Evolutionary conservation across 2,888 invertebrate genomes (phyloP).

Genomic region (Meiosimyza platycephala): DNA sequence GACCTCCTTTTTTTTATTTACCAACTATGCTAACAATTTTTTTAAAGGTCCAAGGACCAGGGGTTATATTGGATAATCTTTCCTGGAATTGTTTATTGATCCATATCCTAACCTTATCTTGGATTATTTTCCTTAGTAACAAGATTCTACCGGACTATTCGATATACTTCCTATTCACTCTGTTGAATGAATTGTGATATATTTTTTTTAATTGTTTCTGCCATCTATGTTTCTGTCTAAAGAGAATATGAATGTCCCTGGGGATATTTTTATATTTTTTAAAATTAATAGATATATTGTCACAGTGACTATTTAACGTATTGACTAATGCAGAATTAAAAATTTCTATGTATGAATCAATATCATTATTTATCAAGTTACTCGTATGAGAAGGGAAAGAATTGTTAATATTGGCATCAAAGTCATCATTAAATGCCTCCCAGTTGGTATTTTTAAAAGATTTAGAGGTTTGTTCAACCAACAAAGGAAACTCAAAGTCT

Average conservation of each 20-base stretch:
- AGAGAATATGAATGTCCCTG: background rate
- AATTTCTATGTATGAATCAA: background rate
- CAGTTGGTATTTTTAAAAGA: background rate
- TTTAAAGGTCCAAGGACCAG: too few species aligned
- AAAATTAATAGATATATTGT: background rate
- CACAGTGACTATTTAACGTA: background rate
- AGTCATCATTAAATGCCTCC: background rate
- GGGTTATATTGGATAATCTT: background rate
- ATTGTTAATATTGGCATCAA: background rate
- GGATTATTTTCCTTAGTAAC: background rate
- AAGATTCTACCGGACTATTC: background rate
- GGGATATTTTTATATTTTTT: constrained; percentile 15
- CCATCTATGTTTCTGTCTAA: background rate
- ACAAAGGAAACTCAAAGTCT: background rate
- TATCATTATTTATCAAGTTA: constrained; percentile 4
- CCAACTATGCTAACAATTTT: too few species aligned
- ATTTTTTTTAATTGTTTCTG: constrained; percentile 3
- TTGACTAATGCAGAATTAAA: background rate
- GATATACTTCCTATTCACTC: background rate
- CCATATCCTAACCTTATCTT: constrained; percentile 4
- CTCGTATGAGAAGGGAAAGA: background rate
- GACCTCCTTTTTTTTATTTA: background rate
- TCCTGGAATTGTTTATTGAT: constrained; percentile 2
- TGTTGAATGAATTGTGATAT: background rate
- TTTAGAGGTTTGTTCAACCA: too few species aligned